Evolutionary conservation across 35 echinoderm and acorn worm species (phyloP), one percentile per base, ranked within the genome.

Genomic region (Heliocidaris tuberculata): DNA sequence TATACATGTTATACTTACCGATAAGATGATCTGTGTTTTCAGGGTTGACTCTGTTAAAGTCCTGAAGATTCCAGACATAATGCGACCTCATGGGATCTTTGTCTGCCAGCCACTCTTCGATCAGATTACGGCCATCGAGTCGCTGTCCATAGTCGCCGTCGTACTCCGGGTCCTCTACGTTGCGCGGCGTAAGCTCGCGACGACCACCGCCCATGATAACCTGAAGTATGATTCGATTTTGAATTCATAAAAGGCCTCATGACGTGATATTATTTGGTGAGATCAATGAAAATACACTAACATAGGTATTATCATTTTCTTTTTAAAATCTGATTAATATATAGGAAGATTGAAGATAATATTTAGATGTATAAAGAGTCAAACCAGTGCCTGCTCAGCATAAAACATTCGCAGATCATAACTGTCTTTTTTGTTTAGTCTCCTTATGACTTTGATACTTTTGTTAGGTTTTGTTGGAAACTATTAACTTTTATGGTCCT

Each of bases 201-300:
- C 98, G 95, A 12, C 98, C 98, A 15, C 98, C 98, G 27, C 95
- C 98, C 86, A 99, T 70, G 11, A 96, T 94, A 30, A 99, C 98
- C 98, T 99, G 49, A 85, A 85, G 50, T 17, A 29, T 92, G 21
- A 95, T 15, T 13, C 16, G 21, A 52, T 27, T 15, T 47, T 42
- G 0, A 42, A 42, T 12, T 56, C 52, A 56, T 56, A 13, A 56
- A 56, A 56, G 52, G 52, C 8, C 52, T 13, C 47, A 15, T 59
- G 31, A 32, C 48, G 21, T 49, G 5, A 47, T 59, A 59, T 31
- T 27, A n/a, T 24, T n/a, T 29, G 9, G 13, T 11, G 10, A 71
- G 60, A 60, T 2, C 88, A 21, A 2, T 6, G 48, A 11, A 92
- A 89, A 35, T 48, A 89, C 1, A 15, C 31, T n/a, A 0, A 49